Percentiles rank a stretch among this genome's conserved stretches.
Evolutionary conservation across 2,888 invertebrate genomes (phyloP).

Genomic region (Ornithoptera priamus): DNA sequence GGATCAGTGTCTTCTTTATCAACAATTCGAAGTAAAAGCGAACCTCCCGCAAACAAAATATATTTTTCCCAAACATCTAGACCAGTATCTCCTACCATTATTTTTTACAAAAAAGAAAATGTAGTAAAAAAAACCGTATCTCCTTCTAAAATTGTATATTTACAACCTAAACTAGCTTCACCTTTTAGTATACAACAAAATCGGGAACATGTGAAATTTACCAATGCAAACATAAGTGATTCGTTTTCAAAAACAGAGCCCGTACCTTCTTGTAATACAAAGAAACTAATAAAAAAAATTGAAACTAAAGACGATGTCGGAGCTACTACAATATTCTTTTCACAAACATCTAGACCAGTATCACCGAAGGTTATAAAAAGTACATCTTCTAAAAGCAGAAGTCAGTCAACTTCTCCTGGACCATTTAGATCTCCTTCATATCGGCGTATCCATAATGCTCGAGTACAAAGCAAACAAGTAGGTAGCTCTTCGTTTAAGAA

Average conservation of each 20-base stretch:
- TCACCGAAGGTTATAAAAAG: conserved; percentile 59
- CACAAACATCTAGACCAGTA: conserved; percentile 66
- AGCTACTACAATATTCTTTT: conserved; percentile 58
- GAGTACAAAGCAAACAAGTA: conserved; percentile 62
- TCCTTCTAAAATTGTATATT: conserved; percentile 57
- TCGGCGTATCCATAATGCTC: conserved; percentile 81
- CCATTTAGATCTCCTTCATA: conserved; percentile 83
- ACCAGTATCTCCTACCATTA: conserved; percentile 65
- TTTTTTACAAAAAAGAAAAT: conserved; percentile 61
- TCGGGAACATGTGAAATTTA: conserved; percentile 36
- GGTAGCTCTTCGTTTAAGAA: conserved; percentile 59
- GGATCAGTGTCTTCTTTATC: conserved; percentile 73
- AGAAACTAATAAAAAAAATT: conserved; percentile 31
- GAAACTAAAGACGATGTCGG: conserved; percentile 43
- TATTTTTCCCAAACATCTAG: conserved; percentile 75
- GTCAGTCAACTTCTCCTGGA: conserved; percentile 79
- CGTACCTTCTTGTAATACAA: conserved; percentile 54
- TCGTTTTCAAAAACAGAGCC: conserved; percentile 65
- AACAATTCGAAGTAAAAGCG: conserved; percentile 81
- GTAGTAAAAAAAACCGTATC: conserved; percentile 55
- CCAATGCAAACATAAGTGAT: conserved; percentile 59
- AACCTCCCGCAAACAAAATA: conserved; percentile 80
- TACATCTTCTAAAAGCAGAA: conserved; percentile 48
- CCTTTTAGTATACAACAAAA: conserved; percentile 52
- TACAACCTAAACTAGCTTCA: conserved; percentile 64